Conservation (phyloP, 2,888 invertebrate genomes). For the Nephrotoma guestfalica region DNA sequence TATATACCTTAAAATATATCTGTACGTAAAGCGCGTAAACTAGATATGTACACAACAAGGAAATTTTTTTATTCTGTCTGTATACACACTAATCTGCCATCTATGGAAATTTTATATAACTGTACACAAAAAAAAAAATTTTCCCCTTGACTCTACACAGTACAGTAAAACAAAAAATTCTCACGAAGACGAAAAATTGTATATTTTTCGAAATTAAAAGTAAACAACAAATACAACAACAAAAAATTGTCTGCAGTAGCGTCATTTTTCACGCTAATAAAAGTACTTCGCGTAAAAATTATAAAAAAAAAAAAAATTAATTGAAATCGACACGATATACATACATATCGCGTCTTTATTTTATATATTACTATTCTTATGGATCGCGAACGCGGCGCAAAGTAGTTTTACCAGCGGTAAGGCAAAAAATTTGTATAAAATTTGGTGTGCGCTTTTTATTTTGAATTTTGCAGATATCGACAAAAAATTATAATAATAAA, state of each 20-base stretch:
- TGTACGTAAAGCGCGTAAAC: neutral
- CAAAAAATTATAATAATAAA: neutral
- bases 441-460: neutral
- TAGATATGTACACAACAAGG: neutral
- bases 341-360: neutral
- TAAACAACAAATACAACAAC: neutral
- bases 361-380: neutral
- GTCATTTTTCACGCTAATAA: neutral
- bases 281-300: neutral
- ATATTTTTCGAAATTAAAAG: neutral
- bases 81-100: neutral
- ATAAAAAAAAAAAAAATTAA: neutral
- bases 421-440: neutral
- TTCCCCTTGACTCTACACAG: neutral
- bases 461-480: neutral
- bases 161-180: neutral
- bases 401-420: neutral
- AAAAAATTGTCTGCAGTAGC: neutral
- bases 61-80: neutral
- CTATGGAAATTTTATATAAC: neutral
- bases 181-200: neutral
- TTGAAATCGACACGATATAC: neutral
- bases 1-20: neutral
- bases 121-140: neutral
- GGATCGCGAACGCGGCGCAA: neutral